Base-by-base conservation (phyloP, 1,140 invertebrate genomes). In the Carposina sasakii region DNA sequence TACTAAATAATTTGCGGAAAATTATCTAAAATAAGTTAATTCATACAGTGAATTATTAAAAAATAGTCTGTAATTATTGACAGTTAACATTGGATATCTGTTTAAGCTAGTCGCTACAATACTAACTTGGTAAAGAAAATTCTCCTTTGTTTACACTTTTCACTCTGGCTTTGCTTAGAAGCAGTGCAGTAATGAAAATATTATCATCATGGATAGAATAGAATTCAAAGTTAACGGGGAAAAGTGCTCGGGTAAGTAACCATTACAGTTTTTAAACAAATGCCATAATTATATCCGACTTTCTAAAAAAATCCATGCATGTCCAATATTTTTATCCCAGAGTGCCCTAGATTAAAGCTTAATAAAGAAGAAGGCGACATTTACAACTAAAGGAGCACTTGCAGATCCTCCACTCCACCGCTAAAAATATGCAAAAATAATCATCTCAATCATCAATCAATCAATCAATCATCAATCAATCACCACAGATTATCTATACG, bases 201-300 rank as follows among this genome's bases (percentile, higher is more conserved):
- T n/a, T n/a, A n/a, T n/a, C n/a, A n/a, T n/a, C n/a, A 39, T 39
- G 36, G 36, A 39, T 21, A 39, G 20, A 22, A 20, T 39, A 8
- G 12, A 9, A 6, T 39, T 39, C 15, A 21, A 8, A 6, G 36
- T 39, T 13, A 39, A 39, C 10, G 36, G 36, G 4, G 13, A 20
- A 21, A 39, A 39, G 15, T 39, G 36, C 22, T 20, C 17, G 19
- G 36, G 36, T 39, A 21, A 19, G 36, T 39, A 28, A 28, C 9
- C 16, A 19, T 24, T 22, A 30, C 21, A 28, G 9, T 28, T 28
- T 28, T 12, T 6, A 28, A 28, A 21, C 1, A n/a, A n/a, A n/a
- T n/a, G n/a, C 16, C 33, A 30, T 39, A 26, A 37, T 30, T 40
- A 30, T 26, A 22, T 15, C 9, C 1, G 28, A 15, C n/a, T 34